A percentile compares a stretch with the other conserved stretches of the same genome.
phyloP scores from a whole-genome alignment of 2,888 invertebrate genomes.

The Onchidella celtica region DNA sequence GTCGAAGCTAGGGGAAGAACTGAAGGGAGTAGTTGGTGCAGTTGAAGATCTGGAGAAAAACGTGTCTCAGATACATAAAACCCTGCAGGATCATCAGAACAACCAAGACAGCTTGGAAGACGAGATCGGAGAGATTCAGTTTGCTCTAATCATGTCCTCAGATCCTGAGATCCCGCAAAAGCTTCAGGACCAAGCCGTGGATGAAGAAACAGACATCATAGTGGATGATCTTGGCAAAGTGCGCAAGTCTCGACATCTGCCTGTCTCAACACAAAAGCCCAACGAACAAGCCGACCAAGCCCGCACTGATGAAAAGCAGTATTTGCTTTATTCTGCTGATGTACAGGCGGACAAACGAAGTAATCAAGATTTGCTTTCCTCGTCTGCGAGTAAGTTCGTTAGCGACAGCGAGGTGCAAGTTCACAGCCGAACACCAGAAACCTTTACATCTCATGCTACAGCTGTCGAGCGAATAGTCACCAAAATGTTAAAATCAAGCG shows the following conservation, averaged over 20 bases:
- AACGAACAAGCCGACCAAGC: too few relatives aligned
- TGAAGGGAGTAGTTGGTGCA: background rate
- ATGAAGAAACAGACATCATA: background rate
- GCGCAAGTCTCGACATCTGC: background rate
- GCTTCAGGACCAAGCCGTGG: background rate
- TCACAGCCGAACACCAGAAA: too few relatives aligned
- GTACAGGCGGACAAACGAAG: too few relatives aligned
- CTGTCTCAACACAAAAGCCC: too few relatives aligned
- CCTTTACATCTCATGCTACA: too few relatives aligned
- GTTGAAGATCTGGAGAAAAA: background rate
- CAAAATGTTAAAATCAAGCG: too few relatives aligned
- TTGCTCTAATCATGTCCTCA: background rate
- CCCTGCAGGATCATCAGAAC: background rate
- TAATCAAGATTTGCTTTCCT: too few relatives aligned
- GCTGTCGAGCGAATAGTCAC: too few relatives aligned
- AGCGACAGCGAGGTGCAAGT: too few relatives aligned
- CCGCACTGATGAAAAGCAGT: too few relatives aligned
- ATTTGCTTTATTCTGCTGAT: too few relatives aligned
- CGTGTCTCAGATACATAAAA: background rate
- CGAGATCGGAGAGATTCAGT: background rate
- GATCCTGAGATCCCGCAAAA: background rate
- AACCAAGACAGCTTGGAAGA: background rate
- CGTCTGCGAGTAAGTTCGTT: too few relatives aligned
- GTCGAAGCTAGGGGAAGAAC: background rate
- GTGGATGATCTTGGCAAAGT: background rate